phyloP scores from a whole-genome alignment of 2,888 invertebrate species.

The Napeogenes sylphis region DNA sequence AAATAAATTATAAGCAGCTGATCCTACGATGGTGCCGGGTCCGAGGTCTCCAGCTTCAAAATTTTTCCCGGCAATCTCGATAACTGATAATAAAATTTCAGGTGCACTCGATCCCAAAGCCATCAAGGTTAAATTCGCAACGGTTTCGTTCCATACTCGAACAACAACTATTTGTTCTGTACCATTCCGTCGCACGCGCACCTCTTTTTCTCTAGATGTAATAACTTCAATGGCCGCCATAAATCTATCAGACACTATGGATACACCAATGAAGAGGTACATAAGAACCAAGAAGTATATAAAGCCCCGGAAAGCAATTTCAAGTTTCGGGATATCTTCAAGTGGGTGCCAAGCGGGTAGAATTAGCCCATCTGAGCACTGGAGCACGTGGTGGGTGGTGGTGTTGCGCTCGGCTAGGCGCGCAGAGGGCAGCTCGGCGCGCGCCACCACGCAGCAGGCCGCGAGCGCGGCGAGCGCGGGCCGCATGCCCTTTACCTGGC shows the following conservation, averaged over 20 bases:
- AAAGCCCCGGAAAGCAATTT: slow-evolving; percentile 89
- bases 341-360: slow-evolving; percentile 94
- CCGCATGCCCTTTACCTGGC: slow-evolving; percentile 71
- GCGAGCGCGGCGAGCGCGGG: slow-evolving; percentile 72
- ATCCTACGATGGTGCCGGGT: slow-evolving; percentile 98
- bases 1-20: slow-evolving; percentile 98
- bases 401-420: slow-evolving; percentile 58
- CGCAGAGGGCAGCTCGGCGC: slow-evolving; percentile 63
- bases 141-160: slow-evolving; percentile 99
- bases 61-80: slow-evolving; percentile 97
- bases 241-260: slow-evolving; percentile 98
- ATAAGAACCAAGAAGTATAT: slow-evolving; percentile 93
- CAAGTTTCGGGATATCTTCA: slow-evolving; percentile 84
- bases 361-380: slow-evolving; percentile 90
- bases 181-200: slow-evolving; percentile 92
- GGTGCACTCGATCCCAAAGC: slow-evolving; percentile 99
- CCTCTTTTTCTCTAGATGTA: slow-evolving; percentile 97
- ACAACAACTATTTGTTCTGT: slow-evolving; percentile 95
- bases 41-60: slow-evolving; percentile 98
- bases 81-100: slow-evolving; percentile 97
- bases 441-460: slow-evolving; percentile 67
- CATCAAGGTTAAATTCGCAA: slow-evolving; percentile 98
- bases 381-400: slow-evolving; percentile 60
- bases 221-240: slow-evolving; percentile 99
- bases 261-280: slow-evolving; percentile 98